Evolutionary conservation across 2,113 vertebrate genomes (phyloP).

Genomic region (Amphiprion percula): DNA sequence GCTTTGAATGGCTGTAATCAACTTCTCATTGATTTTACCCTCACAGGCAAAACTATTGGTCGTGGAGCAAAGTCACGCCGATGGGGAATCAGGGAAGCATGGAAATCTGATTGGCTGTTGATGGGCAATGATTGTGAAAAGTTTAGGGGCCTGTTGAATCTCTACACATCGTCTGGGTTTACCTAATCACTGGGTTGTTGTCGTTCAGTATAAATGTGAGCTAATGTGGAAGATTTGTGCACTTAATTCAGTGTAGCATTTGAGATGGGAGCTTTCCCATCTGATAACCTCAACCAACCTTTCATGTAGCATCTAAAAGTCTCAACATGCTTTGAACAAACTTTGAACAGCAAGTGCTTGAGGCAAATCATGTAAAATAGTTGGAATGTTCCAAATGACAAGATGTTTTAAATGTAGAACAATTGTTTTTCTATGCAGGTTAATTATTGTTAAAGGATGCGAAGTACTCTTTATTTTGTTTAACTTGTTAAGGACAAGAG

Average conservation of each 20-base stretch:
- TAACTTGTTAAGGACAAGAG: no score
- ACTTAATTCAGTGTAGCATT: constrained; percentile 15
- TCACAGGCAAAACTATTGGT: constrained; percentile 31
- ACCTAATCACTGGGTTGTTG: not conserved
- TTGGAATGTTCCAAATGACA: no score
- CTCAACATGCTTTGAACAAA: not conserved
- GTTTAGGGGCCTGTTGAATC: constrained; percentile 3
- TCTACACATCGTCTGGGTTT: not conserved
- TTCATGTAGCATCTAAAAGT: not conserved
- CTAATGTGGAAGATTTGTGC: not conserved
- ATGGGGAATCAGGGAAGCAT: constrained; percentile 1
- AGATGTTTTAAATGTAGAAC: no score
- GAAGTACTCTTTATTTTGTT: no score
- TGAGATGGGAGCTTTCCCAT: not conserved
- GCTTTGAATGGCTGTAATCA: constrained; percentile 54
- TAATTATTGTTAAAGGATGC: no score
- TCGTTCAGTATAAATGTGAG: constrained; percentile 3
- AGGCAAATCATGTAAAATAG: no score
- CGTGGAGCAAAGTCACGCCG: constrained; percentile 27
- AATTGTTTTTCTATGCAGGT: no score
- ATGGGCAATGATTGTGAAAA: constrained; percentile 8
- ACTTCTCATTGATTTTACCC: constrained; percentile 59
- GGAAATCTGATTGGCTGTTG: constrained; percentile 6
- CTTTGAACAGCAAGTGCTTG: no score
- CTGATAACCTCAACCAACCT: not conserved